Percentiles rank a stretch among this genome's conserved stretches.
These are phyloP conservation scores for Lacanobia oleracea DNA, from an alignment of 2,888 invertebrate genomes.

Conservation along the genomic window DNA sequence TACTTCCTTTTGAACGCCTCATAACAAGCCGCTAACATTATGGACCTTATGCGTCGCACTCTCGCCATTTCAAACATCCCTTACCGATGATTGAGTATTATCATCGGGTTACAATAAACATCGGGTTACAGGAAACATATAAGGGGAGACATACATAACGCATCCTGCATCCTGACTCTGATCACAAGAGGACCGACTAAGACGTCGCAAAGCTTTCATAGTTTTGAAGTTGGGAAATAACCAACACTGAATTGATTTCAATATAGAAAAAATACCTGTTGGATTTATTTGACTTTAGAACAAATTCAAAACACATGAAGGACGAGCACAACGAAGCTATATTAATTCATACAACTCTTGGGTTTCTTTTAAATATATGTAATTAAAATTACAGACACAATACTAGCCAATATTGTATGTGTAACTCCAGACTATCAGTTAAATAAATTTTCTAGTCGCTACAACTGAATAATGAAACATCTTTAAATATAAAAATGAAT, in stretches of 20 bases:
- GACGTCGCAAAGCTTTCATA: background rate
- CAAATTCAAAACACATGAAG: background rate
- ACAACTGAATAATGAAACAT: background rate
- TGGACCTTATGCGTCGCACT: constrained; percentile 17
- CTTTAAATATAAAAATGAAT: too few species aligned
- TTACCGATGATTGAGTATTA: constrained; percentile 14
- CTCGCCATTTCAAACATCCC: background rate
- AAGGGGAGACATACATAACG: background rate
- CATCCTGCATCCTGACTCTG: background rate
- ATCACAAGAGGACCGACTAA: background rate
- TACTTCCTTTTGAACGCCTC: constrained; percentile 41
- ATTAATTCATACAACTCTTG: too few species aligned
- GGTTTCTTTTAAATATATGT: background rate
- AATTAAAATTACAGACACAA: background rate
- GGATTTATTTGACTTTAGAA: background rate
- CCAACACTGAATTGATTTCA: background rate
- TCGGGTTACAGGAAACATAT: background rate
- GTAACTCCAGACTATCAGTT: background rate
- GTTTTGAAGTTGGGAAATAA: background rate
- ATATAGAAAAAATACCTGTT: background rate
- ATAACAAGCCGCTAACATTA: constrained; percentile 22
- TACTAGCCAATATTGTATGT: background rate
- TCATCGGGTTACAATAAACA: background rate
- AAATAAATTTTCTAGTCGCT: background rate
- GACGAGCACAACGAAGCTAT: background rate